Base-by-base conservation (phyloP, 2,797 vertebrate genomes). In the Thripadectes ignobilis region DNA sequence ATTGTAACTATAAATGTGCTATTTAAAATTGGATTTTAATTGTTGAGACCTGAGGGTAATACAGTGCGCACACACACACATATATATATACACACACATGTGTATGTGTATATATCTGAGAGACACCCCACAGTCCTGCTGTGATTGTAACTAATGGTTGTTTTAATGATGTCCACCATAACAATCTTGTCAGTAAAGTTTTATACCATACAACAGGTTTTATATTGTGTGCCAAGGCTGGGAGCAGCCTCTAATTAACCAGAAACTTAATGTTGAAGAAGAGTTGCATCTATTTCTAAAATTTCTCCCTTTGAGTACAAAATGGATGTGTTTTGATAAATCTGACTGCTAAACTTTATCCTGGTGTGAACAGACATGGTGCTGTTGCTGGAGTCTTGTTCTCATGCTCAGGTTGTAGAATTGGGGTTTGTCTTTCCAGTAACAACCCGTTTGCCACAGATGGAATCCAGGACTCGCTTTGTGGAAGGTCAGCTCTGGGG, bases 41-140 rank as follows among this genome's bases (percentile, higher is more conserved):
- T 66, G 43, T 61, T 58, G 41, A 57, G 29, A n/a, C 19, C 15
- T 10, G 27, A 46, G 9, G 30, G 59, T 48, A 63, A n/a, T 57
- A 20, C 26, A 36, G 2, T 29, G 6, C 5, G 32, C 17, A 29
- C 10, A 14, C 3, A 36, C 15, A 16, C 5, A n/a, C 2, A 22
- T 0, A 12, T 20, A 45, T 11, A 45, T 5, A 45, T 10, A 20
- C 27, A 27, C 11, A 10, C 51, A 3, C 1, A 1, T 1, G 5
- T 23, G 12, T 32, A 7, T 48, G 9, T 52, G 27, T 49, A 0
- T 10, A 2, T 23, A 29, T 39, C 4, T 46, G 32, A 55, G 45
- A 72, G 29, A 54, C 15, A 62, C 39, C 51, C 45, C 66, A 12
- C 46, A 45, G 43, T 30, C 32, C 79, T 84, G 51, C 69, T 55